Percentiles rank a stretch among this genome's conserved stretches.
Evolutionary conservation across 2,113 vertebrate genomes (phyloP).

Genomic region (Hoplias malabaricus): DNA sequence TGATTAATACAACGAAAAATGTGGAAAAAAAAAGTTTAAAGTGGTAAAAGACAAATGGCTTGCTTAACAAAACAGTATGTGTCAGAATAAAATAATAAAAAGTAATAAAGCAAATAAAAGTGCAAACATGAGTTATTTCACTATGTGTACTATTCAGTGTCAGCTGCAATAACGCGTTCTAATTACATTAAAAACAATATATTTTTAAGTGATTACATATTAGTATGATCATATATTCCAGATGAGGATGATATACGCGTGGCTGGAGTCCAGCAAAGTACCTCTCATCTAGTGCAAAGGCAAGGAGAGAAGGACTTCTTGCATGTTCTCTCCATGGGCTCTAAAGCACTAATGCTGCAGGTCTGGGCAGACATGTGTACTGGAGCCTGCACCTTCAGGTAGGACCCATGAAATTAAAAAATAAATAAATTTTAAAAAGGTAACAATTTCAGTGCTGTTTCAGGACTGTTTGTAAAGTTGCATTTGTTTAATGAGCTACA

Average conservation of each 20-base stretch:
- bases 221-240: conserved; percentile 61
- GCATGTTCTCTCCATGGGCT: conserved; percentile 92
- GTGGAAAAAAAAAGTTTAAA: too few relatives aligned
- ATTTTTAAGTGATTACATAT: too few relatives aligned
- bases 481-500: not conserved
- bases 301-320: conserved; percentile 80
- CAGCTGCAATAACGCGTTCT: too few relatives aligned
- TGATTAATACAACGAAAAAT: too few relatives aligned
- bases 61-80: too few relatives aligned
- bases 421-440: not conserved
- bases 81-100: too few relatives aligned
- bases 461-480: not conserved
- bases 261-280: conserved; percentile 61
- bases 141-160: too few relatives aligned
- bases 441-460: too few relatives aligned
- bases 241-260: conserved; percentile 67
- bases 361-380: conserved; percentile 87
- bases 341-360: conserved; percentile 95
- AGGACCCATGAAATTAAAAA: conserved; percentile 41
- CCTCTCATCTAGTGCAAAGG: conserved; percentile 66
- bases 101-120: too few relatives aligned
- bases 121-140: too few relatives aligned
- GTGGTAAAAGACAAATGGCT: too few relatives aligned
- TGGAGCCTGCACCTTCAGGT: conserved; percentile 89
- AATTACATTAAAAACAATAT: too few relatives aligned